Percentiles rank a stretch among this genome's conserved stretches.
phyloP scores from a whole-genome alignment of 1,140 invertebrate genomes.

The Sitophilus oryzae region DNA sequence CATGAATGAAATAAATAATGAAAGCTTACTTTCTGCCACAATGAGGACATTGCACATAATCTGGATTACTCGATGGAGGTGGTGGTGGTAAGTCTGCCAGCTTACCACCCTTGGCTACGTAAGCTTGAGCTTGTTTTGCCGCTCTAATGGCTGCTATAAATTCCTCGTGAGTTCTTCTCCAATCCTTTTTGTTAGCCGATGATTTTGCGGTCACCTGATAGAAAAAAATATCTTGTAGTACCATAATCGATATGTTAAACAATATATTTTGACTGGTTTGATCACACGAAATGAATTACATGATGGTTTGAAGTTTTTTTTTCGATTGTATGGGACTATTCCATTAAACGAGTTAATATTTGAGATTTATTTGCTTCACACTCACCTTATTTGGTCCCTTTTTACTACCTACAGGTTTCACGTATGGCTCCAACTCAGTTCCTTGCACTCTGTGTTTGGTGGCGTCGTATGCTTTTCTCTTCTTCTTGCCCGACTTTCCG shows the following conservation, averaged over 20 bases:
- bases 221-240: neutral
- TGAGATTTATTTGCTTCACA: conserved; percentile 13
- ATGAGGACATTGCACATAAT: conserved; percentile 89
- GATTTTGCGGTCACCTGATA: conserved; percentile 14
- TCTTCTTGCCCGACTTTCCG: conserved; percentile 64
- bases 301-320: too few species aligned
- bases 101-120: conserved; percentile 81
- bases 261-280: neutral
- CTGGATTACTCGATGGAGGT: conserved; percentile 75
- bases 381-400: conserved; percentile 30
- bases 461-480: conserved; percentile 82
- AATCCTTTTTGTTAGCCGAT: conserved; percentile 58
- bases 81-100: conserved; percentile 84
- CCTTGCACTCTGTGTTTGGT: conserved; percentile 77
- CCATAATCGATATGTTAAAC: neutral
- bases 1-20: too few species aligned
- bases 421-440: conserved; percentile 78
- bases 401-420: conserved; percentile 33
- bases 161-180: conserved; percentile 88
- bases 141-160: conserved; percentile 85
- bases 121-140: conserved; percentile 80
- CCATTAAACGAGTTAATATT: neutral
- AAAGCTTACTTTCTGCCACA: conserved; percentile 64
- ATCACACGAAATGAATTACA: neutral
- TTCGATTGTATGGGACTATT: too few species aligned